phyloP scores from a whole-genome alignment of 2,797 vertebrate species.

The Valencia hispanica region DNA sequence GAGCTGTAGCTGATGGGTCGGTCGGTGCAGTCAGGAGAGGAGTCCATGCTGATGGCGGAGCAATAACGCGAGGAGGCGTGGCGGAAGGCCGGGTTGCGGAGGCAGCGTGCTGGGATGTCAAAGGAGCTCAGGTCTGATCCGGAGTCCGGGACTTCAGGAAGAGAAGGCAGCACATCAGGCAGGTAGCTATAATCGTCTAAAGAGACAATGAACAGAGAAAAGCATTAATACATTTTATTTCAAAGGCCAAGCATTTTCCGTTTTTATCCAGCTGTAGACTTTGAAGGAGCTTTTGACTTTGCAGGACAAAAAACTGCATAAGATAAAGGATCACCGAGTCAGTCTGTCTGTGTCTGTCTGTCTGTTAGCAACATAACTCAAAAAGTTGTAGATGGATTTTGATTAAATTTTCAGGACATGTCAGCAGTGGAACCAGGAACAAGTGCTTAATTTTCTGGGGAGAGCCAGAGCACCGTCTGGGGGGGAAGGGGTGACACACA shows the following conservation, averaged over 20 bases:
- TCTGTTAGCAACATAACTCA: no score
- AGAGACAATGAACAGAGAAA: conserved; percentile 7
- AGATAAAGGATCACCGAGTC: neutral
- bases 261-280: neutral
- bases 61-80: conserved; percentile 73
- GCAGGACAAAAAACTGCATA: neutral
- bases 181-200: conserved; percentile 87
- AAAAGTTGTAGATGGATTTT: no score
- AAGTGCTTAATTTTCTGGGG: no score
- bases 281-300: neutral
- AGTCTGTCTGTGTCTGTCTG: no score
- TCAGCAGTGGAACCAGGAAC: no score
- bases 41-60: conserved; percentile 90
- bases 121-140: conserved; percentile 78
- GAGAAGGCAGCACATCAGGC: conserved; percentile 83
- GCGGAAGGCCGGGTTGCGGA: conserved; percentile 74
- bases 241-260: neutral
- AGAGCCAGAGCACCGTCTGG: no score
- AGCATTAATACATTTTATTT: neutral
- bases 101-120: conserved; percentile 73
- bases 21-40: conserved; percentile 86
- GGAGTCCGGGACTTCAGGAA: conserved; percentile 81
- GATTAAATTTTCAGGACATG: no score
- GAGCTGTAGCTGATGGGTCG: conserved; percentile 96
- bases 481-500: no score